Evolutionary conservation across 2,888 invertebrate genomes (phyloP), one percentile per base, ranked within the genome.

Genomic region (Acrobasis consociella): DNA sequence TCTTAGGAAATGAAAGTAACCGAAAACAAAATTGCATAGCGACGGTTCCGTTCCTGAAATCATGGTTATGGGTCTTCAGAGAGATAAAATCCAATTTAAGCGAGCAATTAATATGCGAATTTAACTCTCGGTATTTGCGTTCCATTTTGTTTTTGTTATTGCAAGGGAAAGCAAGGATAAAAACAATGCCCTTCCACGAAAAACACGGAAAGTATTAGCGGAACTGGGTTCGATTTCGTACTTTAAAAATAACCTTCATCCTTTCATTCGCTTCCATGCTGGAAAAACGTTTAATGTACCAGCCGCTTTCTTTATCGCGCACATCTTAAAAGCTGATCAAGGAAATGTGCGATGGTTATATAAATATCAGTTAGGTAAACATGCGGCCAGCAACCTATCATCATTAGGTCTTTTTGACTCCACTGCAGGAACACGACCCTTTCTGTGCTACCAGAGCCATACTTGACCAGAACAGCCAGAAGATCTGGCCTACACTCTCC

Each of bases 111-210:
- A 56, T 56, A 56, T 56, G 42, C 56, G 22, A 56, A 56, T 42
- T 42, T 56, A 17, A 56, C 46, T 42, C 56, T 16, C 42, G 17
- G 11, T 56, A 56, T 56, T 56, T 56, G 17, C 56, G 56, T 42
- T 56, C 42, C 56, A 56, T 56, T 56, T 56, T 46, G 42, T 42
- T 56, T 39, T 56, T 17, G 42, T 56, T 56, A 56, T 56, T 56
- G 42, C 17, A 8, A 39, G 13, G 13, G 42, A 56, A 46, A 42
- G 42, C 56, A 56, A 56, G 56, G 39, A 56, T 42, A 56, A 16
- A 22, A 15, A 42, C 42, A 38, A 38, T 53, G 56, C 10, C 42
- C 56, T 56, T 42, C 11, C 17, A 42, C 22, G 42, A 42, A 56
- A 55, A 38, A 31, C 50, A 1, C 38, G 11, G 39, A 22, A 56